These are phyloP conservation scores for Eristalis pertinax DNA, from an alignment of 2,888 invertebrate species.

Conservation along the genomic window DNA sequence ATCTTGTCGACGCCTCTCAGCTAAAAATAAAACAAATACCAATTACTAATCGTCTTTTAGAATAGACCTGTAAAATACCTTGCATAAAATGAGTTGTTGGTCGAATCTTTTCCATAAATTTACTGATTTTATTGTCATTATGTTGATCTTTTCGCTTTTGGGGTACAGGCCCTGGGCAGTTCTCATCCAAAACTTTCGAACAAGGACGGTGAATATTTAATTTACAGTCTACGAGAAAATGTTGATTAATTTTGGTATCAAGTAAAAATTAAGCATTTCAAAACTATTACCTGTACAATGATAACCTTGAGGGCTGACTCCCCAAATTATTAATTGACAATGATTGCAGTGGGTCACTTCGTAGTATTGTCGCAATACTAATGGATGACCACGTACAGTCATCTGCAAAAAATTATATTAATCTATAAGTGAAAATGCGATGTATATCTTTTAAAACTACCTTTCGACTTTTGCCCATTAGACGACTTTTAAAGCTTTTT, in stretches of 20 bases:
- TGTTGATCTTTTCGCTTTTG: slow-evolving; percentile 83
- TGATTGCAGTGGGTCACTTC: slow-evolving; percentile 95
- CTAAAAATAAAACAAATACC: slow-evolving; percentile 69
- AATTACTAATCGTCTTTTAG: slow-evolving; percentile 38
- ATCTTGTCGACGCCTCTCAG: slow-evolving; percentile 80
- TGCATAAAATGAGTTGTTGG: slow-evolving; percentile 76
- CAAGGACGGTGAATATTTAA: slow-evolving; percentile 93
- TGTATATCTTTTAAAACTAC: slow-evolving; percentile 76
- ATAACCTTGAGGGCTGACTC: slow-evolving; percentile 98
- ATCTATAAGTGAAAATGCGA: neutral
- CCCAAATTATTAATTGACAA: slow-evolving; percentile 95
- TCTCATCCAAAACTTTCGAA: slow-evolving; percentile 89
- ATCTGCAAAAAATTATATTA: slow-evolving; percentile 82
- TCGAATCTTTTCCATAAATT: slow-evolving; percentile 86
- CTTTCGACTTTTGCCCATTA: slow-evolving; percentile 87
- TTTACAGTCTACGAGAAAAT: slow-evolving; percentile 86
- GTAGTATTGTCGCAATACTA: slow-evolving; percentile 93
- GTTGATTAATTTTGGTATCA: neutral
- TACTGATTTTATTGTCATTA: slow-evolving; percentile 87
- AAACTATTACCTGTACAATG: slow-evolving; percentile 91
- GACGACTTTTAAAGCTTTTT: slow-evolving; percentile 87
- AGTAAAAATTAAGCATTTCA: neutral
- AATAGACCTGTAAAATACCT: slow-evolving; percentile 13
- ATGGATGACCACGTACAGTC: slow-evolving; percentile 93
- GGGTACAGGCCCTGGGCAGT: slow-evolving; percentile 88